Base-by-base conservation (phyloP, 2,888 invertebrate genomes). In the Anthrax anthrax region DNA sequence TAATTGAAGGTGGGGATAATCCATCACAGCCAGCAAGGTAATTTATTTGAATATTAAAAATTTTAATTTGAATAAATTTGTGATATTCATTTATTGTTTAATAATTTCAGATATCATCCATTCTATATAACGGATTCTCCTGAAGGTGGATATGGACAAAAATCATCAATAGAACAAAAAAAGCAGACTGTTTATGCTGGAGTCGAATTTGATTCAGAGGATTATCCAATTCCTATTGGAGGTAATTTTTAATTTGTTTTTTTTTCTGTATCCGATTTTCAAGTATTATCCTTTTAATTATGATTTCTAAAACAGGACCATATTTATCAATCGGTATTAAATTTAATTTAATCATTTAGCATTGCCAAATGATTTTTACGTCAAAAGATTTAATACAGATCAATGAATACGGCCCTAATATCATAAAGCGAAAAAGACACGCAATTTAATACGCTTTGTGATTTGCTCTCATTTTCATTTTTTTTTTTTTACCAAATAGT, bases 91-190 rank as follows among this genome's bases (percentile, higher is more conserved):
- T n/a, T 8, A 34, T 9, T 23, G 8, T 23, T 32, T 5, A 12
- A 32, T 32, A 12, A n/a, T 32, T 32, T 8, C 55, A 79, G 80
- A 57, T 92, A 86, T 67, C 91, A 92, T 70, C 92, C 92, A 13
- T 80, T 92, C 63, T 92, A 92, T 70, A 90, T 92, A 58, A 89
- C 88, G 37, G 83, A 84, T 62, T 89, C 84, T 3, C 70, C 76
- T 0, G 87, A 88, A 63, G 92, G 92, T 23, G 92, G 91, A 2
- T 85, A 80, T 59, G 85, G 84, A 0, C 88, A 89, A 65, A 85
- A 85, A 64, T 73, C 70, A 16, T 78, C 77, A 41, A 72, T 73
- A 1, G 80, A 88, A 37, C 80, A 82, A 55, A 71, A 72, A 53
- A 75, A 77, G 51, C 84, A 89, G 59, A 74, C 74, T 32, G 76